Conservation (phyloP, 2,113 vertebrate genomes). For the Nematolebias whitei region DNA sequence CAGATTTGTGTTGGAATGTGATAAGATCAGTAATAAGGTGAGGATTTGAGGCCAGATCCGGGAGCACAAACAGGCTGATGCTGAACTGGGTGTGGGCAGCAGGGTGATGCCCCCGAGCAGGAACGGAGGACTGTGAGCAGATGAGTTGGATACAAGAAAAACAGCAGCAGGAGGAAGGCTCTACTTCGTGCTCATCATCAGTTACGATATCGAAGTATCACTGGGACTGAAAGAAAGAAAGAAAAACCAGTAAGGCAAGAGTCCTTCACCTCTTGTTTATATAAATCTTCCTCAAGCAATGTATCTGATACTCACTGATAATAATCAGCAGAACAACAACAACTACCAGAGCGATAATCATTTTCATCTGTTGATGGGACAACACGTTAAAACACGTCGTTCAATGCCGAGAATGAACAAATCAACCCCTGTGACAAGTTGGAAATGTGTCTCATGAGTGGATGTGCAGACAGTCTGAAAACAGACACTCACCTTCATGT, state of each 20-base stretch:
- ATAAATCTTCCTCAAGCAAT: not conserved
- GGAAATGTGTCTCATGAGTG: not conserved
- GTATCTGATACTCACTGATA: constrained; percentile 85
- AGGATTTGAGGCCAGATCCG: constrained; percentile 25
- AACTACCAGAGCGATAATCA: constrained; percentile 87
- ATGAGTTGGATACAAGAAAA: constrained; percentile 18
- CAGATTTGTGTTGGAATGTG: constrained; percentile 10
- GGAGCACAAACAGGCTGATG: constrained; percentile 21
- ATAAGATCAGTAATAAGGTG: constrained; percentile 43
- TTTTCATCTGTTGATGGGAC: constrained; percentile 88
- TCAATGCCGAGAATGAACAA: not conserved
- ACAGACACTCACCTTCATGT: constrained; percentile 86
- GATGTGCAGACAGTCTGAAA: not conserved
- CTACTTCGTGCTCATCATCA: constrained; percentile 32
- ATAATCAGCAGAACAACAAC: constrained; percentile 89
- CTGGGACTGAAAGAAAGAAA: constrained; percentile 71
- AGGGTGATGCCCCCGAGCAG: constrained; percentile 57
- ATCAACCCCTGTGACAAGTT: not conserved
- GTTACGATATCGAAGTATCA: constrained; percentile 81
- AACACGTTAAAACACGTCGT: not conserved
- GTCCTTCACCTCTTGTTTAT: not conserved
- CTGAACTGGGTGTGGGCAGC: constrained; percentile 41
- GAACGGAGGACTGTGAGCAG: constrained; percentile 58
- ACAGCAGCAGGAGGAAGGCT: constrained; percentile 33
- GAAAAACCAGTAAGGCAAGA: not conserved